Percentiles rank a stretch among this genome's conserved stretches.
Conservation (phyloP, 35 echinoderm and acorn worm genomes). For the Diadema setosum region DNA sequence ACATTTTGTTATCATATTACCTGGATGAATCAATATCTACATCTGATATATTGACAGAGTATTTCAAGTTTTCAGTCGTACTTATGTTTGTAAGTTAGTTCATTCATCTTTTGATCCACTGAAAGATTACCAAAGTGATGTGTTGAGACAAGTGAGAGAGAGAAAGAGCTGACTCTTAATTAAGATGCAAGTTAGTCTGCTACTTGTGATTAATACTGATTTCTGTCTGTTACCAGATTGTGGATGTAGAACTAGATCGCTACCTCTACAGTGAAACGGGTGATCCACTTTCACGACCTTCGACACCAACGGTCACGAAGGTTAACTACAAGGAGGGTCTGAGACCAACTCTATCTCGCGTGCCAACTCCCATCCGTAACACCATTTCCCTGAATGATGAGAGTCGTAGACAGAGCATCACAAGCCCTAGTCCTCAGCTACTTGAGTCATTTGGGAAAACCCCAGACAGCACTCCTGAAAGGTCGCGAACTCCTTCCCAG, state of each 20-base stretch:
- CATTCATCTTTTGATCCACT: too few relatives aligned
- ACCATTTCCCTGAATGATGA: background rate
- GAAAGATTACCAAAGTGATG: too few relatives aligned
- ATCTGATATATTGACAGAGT: too few relatives aligned
- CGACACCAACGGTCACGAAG: constrained; percentile 85
- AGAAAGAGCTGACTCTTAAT: too few relatives aligned
- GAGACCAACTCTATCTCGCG: constrained; percentile 57
- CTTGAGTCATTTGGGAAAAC: background rate
- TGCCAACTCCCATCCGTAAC: background rate
- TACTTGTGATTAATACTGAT: background rate
- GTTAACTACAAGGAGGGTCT: constrained; percentile 92
- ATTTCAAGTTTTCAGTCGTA: too few relatives aligned
- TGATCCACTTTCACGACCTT: constrained; percentile 55
- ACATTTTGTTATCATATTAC: too few relatives aligned
- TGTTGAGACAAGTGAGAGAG: too few relatives aligned
- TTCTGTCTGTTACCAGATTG: constrained; percentile 82
- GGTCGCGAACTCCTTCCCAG: background rate
- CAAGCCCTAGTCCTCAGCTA: background rate
- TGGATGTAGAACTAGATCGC: constrained; percentile 94
- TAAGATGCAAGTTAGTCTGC: too few relatives aligned
- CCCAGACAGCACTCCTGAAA: background rate
- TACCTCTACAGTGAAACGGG: constrained; percentile 77
- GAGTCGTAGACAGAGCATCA: background rate
- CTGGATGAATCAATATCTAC: too few relatives aligned
- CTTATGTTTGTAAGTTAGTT: too few relatives aligned